Conservation (phyloP, 2,113 vertebrate genomes). For the Ctenodactylus gundi region DNA sequence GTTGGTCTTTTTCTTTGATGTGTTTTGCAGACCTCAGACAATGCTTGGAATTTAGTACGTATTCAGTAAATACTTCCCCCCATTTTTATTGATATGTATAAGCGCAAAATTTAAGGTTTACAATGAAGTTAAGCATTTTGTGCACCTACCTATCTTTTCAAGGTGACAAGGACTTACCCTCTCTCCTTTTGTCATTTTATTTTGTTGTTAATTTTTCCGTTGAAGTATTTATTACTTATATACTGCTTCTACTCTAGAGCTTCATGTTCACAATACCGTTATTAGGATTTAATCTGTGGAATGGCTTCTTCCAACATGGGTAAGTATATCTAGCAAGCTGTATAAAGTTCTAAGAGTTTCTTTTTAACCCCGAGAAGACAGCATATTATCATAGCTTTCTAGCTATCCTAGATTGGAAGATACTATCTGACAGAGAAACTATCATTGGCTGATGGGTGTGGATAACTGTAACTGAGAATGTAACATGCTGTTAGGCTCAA, state of each 20-base stretch:
- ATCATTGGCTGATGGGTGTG: slow-evolving; percentile 57
- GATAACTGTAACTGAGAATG: slow-evolving; percentile 66
- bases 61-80: slow-evolving; percentile 21
- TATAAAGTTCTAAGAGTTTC: slow-evolving; percentile 68
- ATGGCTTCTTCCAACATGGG: slow-evolving; percentile 74
- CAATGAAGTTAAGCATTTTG: no score
- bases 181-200: no score
- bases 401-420: slow-evolving; percentile 73
- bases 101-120: no score
- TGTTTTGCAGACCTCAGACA: not conserved
- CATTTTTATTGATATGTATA: no score
- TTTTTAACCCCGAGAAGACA: slow-evolving; percentile 76
- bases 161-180: no score
- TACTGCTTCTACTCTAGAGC: slow-evolving; percentile 64
- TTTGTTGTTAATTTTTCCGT: slow-evolving; percentile 39
- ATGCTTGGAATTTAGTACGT: not conserved
- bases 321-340: slow-evolving; percentile 70
- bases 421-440: slow-evolving; percentile 57
- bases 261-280: slow-evolving; percentile 64
- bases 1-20: slow-evolving; percentile 3
- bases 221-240: slow-evolving; percentile 52
- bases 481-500: slow-evolving; percentile 69
- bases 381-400: slow-evolving; percentile 71
- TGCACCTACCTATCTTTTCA: no score
- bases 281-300: slow-evolving; percentile 71